These are phyloP conservation scores for Eupeodes luniger DNA, from an alignment of 2,888 invertebrate species.

Conservation along the genomic window DNA sequence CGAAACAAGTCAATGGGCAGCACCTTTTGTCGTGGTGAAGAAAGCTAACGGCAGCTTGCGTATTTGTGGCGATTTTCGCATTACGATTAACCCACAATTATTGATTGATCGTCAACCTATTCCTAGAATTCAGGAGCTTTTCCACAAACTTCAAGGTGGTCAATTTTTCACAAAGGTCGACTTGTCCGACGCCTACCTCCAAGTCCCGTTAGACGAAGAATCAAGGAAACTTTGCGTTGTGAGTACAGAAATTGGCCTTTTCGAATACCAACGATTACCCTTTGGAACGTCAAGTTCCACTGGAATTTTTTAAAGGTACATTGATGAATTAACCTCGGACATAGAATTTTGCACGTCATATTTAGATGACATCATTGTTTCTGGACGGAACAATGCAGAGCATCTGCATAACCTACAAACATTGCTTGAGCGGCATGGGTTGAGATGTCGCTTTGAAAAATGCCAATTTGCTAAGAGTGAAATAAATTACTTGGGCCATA, in stretches of 20 bases:
- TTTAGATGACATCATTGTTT: no score
- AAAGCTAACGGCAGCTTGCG: constrained; percentile 78
- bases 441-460: no score
- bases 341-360: no score
- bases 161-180: constrained; percentile 67
- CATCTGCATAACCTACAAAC: no score
- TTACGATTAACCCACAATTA: no score
- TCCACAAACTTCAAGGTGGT: constrained; percentile 70
- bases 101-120: constrained; percentile 62
- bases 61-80: constrained; percentile 14
- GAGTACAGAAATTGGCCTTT: constrained; percentile 67
- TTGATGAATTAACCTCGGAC: constrained; percentile 33
- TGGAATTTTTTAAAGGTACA: constrained; percentile 62
- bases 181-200: constrained; percentile 62
- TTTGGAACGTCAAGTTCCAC: constrained; percentile 62
- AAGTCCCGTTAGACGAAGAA: no score
- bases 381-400: no score
- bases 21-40: constrained; percentile 80
- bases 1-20: constrained; percentile 76
- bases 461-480: no score
- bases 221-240: constrained; percentile 62
- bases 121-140: constrained; percentile 66
- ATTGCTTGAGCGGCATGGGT: no score
- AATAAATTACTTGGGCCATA: no score
- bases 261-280: constrained; percentile 58